Percentiles rank a stretch among this genome's conserved stretches.
These are phyloP conservation scores for Callinectes sapidus DNA, from an alignment of 2,888 invertebrate genomes.

Conservation along the genomic window DNA sequence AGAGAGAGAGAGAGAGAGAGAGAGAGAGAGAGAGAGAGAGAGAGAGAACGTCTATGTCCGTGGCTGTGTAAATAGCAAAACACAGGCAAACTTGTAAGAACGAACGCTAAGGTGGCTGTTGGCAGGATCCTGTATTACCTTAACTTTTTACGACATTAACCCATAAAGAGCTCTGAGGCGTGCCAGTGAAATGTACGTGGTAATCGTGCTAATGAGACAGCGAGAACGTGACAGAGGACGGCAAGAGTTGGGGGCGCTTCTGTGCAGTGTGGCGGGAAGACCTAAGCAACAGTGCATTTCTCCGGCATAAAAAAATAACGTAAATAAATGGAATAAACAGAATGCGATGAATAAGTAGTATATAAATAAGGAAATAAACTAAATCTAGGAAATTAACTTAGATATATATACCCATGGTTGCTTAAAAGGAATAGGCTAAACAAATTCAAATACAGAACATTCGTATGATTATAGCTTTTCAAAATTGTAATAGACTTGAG, in stretches of 20 bases:
- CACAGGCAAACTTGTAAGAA: background rate
- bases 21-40: background rate
- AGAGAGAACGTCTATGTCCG: background rate
- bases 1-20: background rate
- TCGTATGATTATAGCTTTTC: too few species aligned
- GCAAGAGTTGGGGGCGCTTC: background rate
- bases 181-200: background rate
- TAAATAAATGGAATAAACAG: too few species aligned
- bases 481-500: too few species aligned
- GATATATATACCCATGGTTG: too few species aligned
- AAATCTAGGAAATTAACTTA: too few species aligned
- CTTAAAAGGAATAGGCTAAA: too few species aligned
- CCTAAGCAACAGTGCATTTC: too few species aligned
- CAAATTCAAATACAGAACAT: too few species aligned
- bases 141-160: background rate
- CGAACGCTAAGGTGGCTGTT: background rate
- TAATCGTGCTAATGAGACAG: background rate
- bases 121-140: background rate
- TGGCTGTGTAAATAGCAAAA: background rate
- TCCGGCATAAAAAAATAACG: too few species aligned
- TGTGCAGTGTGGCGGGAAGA: background rate
- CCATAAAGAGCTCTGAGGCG: background rate
- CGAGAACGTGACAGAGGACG: background rate
- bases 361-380: too few species aligned
- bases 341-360: too few species aligned